Evolutionary conservation across 2,797 vertebrate genomes (phyloP), one percentile per base, ranked within the genome.

Genomic region (Myotis daubentonii): DNA sequence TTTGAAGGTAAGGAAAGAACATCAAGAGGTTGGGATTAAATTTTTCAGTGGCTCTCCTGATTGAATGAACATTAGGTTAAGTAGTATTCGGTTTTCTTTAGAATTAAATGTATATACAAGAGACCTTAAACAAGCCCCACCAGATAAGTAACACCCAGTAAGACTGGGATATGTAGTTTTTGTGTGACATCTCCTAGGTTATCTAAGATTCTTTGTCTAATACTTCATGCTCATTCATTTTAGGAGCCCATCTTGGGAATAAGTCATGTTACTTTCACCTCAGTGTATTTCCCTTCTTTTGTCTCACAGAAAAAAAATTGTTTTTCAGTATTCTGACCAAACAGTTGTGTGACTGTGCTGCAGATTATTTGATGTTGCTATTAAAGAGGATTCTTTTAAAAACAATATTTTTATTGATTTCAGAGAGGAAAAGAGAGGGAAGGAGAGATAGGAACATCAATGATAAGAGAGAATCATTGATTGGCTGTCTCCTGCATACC

Each of bases 1-100:
- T 94, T 94, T 83, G 12, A 75, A 87, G 53, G 13, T 28, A 85
- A 89, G 36, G 38, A 82, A 80, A 87, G 85, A 82, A 11, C 33
- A 38, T n/a, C 10, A 23, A 74, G 51, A 95, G 47, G n/a, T 74
- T 85, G 75, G 25, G 22, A 51, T 94, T 93, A 75, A 90, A 49
- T 79, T 76, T 88, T 66, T 82, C n/a, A 19, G 4, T 1, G 20
- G 33, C 38, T 90, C 3, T 95, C 65, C 62, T 72, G 12, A 85
- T 92, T 88, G 71, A 91, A 84, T 68, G 19, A 23, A 66, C 4
- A 44, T 91, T 89, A 38, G 16, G 44, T 2, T 79, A 89, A 75
- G 47, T 51, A n/a, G 68, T 83, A 91, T 30, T 85, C 85, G 11
- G 8, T 62, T 68, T 91, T 82, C 20, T 83, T 89, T 41, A 53